A percentile compares a stretch with the other conserved stretches of the same genome.
Evolutionary conservation across 2,797 vertebrate genomes (phyloP).

Genomic region (Triplophysa bombifrons): DNA sequence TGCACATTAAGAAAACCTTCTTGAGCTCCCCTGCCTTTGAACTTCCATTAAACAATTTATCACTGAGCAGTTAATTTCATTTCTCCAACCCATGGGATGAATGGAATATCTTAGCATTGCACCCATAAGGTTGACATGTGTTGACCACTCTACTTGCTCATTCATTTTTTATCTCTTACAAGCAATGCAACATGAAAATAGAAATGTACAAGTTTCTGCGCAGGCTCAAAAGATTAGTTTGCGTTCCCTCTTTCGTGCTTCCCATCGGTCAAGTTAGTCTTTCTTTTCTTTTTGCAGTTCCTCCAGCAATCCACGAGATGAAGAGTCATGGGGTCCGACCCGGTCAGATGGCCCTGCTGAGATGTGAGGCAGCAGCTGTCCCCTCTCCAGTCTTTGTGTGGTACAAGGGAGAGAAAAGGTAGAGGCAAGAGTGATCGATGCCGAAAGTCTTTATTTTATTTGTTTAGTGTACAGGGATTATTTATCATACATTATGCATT

Average conservation of each 20-base stretch:
- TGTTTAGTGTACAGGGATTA: slow-evolving; percentile 21
- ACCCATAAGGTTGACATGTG: slow-evolving; percentile 32
- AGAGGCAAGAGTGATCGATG: slow-evolving; percentile 63
- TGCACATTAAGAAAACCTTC: slow-evolving; percentile 73
- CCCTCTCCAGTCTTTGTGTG: slow-evolving; percentile 92
- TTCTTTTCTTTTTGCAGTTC: slow-evolving; percentile 74
- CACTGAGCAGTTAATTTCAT: slow-evolving; percentile 71
- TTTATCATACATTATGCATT: slow-evolving; percentile 39
- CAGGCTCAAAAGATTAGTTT: background rate
- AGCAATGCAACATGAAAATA: slow-evolving; percentile 21
- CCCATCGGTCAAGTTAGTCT: background rate
- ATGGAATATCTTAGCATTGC: slow-evolving; percentile 54
- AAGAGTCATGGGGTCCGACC: slow-evolving; percentile 87
- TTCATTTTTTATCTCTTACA: slow-evolving; percentile 35
- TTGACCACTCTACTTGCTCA: slow-evolving; percentile 43
- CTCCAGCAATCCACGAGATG: slow-evolving; percentile 95
- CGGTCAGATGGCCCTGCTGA: slow-evolving; percentile 88
- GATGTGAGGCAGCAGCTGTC: slow-evolving; percentile 94
- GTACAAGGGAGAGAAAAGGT: slow-evolving; percentile 98
- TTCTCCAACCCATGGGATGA: slow-evolving; percentile 63
- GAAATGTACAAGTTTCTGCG: background rate
- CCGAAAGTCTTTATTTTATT: slow-evolving; percentile 44
- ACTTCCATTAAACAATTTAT: slow-evolving; percentile 80
- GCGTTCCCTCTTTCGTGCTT: background rate
- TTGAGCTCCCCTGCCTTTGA: slow-evolving; percentile 74